Percentiles rank a stretch among this genome's conserved stretches.
Conservation (phyloP, 2,888 invertebrate species). For the Ectemnius lituratus region DNA sequence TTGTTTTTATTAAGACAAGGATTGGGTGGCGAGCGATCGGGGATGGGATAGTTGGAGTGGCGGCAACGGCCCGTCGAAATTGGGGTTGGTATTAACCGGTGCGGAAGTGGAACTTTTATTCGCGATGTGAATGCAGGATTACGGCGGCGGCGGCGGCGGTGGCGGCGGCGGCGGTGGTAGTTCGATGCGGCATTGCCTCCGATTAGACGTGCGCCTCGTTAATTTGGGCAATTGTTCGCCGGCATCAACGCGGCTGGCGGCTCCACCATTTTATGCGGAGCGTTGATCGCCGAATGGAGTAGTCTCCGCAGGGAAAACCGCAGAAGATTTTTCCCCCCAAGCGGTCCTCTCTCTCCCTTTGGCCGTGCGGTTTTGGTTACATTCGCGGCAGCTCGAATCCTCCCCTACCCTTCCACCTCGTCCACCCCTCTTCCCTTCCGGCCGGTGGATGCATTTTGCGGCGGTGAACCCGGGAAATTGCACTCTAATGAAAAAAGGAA, state of each 20-base stretch:
- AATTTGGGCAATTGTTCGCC: constrained; percentile 4
- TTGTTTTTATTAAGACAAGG: no score
- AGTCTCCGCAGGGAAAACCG: no score
- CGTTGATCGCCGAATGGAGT: no score
- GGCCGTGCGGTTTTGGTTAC: no score
- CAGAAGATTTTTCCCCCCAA: no score
- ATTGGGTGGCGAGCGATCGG: background rate
- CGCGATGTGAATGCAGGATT: constrained; percentile 16
- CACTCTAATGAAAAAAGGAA: constrained; percentile 5
- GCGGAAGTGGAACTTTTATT: constrained; percentile 38
- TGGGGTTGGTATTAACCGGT: background rate
- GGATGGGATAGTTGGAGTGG: constrained; percentile 25
- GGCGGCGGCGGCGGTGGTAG: background rate
- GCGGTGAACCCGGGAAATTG: constrained; percentile 4
- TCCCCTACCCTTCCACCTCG: background rate
- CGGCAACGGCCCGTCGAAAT: constrained; percentile 2
- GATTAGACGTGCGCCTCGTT: constrained; percentile 4
- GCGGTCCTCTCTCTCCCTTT: no score
- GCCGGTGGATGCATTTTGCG: background rate
- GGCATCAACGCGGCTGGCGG: no score
- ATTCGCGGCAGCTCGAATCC: no score
- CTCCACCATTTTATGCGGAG: no score
- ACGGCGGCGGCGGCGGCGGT: background rate
- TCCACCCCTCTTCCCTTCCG: background rate
- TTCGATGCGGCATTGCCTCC: constrained; percentile 2